Evolutionary conservation across 2,888 invertebrate genomes (phyloP).

Genomic region (Zeuzera pyrina): DNA sequence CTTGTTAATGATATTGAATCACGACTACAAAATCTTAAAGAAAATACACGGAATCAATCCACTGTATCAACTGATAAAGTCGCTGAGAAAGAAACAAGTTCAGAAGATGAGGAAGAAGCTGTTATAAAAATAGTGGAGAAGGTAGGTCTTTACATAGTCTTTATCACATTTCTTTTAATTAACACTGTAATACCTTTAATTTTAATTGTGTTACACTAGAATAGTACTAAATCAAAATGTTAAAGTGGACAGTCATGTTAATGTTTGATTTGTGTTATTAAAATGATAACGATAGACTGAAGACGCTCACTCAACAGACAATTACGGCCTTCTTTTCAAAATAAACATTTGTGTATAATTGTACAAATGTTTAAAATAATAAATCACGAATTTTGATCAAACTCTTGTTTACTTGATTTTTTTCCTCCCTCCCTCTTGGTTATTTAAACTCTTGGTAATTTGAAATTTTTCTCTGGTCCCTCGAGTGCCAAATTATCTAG

Average conservation of each 20-base stretch:
- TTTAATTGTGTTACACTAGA: constrained; percentile 3
- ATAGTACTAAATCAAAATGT: too few relatives aligned
- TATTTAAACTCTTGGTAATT: too few relatives aligned
- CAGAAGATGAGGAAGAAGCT: constrained; percentile 48
- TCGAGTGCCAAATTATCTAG: too few relatives aligned
- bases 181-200: neutral
- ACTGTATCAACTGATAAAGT: constrained; percentile 6
- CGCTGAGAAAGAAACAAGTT: constrained; percentile 17
- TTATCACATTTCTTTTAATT: constrained; percentile 1
- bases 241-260: neutral
- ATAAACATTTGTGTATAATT: too few relatives aligned
- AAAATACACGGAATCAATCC: constrained; percentile 10
- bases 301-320: too few relatives aligned
- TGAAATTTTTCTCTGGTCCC: too few relatives aligned
- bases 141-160: constrained; percentile 24
- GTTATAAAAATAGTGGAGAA: constrained; percentile 49
- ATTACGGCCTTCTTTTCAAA: too few relatives aligned
- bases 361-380: too few relatives aligned
- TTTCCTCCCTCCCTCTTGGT: too few relatives aligned
- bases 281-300: too few relatives aligned
- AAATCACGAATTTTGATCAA: too few relatives aligned
- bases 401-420: too few relatives aligned
- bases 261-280: neutral
- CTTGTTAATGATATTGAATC: constrained; percentile 42
- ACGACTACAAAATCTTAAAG: constrained; percentile 44